Conservation (phyloP, 2,888 invertebrate genomes). For the Melanchra persicariae region DNA sequence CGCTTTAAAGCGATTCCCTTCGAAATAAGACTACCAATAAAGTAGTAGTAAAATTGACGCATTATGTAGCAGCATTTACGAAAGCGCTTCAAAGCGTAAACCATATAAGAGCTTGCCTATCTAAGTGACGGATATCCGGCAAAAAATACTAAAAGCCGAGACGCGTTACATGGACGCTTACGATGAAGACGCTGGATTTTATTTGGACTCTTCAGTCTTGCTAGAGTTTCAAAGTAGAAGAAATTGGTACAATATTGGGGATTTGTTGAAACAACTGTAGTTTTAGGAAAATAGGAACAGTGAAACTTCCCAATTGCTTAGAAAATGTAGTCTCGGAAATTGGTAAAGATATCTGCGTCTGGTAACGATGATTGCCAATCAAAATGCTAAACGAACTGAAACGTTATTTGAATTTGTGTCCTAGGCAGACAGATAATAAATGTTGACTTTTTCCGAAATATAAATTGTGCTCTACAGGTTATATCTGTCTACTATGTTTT, state of each 20-base stretch:
- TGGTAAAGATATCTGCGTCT: no score
- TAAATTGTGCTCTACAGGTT: background rate
- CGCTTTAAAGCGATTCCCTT: conserved; percentile 37
- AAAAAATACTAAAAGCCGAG: conserved; percentile 66
- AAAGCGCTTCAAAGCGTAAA: conserved; percentile 52
- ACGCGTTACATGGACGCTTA: conserved; percentile 54
- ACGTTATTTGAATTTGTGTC: background rate
- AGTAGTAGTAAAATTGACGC: conserved; percentile 54
- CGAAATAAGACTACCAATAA: conserved; percentile 51
- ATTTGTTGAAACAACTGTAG: background rate
- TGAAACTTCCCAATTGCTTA: no score
- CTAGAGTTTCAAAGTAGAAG: conserved; percentile 7
- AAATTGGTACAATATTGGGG: background rate
- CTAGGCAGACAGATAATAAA: background rate
- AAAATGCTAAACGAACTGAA: background rate
- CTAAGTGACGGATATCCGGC: conserved; percentile 66
- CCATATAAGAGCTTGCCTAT: conserved; percentile 60
- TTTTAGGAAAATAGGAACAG: background rate
- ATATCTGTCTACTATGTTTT: no score
- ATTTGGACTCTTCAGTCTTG: conserved; percentile 23
- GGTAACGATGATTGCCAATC: background rate
- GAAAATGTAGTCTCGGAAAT: background rate
- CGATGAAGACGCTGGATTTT: conserved; percentile 53
- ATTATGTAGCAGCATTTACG: conserved; percentile 52
- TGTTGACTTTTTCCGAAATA: background rate